Conservation (phyloP, 1,140 invertebrate genomes). For the Diorhabda carinulata region DNA sequence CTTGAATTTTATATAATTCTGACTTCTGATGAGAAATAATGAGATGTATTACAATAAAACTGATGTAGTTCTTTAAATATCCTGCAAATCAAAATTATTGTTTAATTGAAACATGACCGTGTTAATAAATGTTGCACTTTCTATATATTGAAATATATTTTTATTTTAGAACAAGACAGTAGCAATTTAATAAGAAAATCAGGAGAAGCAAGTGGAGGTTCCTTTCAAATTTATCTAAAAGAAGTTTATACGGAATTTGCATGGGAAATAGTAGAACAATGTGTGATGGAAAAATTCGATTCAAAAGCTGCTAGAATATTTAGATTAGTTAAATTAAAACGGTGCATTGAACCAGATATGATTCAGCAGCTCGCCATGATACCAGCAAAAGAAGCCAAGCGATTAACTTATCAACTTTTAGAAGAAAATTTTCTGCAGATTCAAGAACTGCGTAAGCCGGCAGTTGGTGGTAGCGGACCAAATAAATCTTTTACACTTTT, state of each 20-base stretch:
- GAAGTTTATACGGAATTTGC: conserved; percentile 62
- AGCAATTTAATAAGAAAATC: conserved; percentile 66
- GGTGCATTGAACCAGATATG: conserved; percentile 82
- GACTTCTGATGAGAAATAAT: too few relatives aligned
- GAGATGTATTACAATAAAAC: too few relatives aligned
- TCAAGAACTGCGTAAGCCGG: conserved; percentile 61
- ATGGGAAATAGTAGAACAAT: conserved; percentile 67
- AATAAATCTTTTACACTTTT: conserved; percentile 73
- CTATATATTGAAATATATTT: conserved; percentile 5
- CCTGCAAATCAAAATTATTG: too few relatives aligned
- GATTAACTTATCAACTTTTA: conserved; percentile 73
- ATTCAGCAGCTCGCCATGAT: conserved; percentile 86
- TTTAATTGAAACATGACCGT: too few relatives aligned
- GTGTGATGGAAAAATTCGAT: conserved; percentile 78
- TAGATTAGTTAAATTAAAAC: conserved; percentile 71
- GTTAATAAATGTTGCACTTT: too few relatives aligned
- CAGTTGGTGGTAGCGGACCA: conserved; percentile 51
- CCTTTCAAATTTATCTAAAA: conserved; percentile 66
- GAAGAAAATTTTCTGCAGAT: conserved; percentile 79
- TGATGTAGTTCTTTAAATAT: too few relatives aligned
- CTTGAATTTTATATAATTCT: too few relatives aligned
- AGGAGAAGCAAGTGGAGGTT: conserved; percentile 75
- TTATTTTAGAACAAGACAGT: conserved; percentile 64
- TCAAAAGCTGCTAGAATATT: conserved; percentile 83
- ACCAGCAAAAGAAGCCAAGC: conserved; percentile 82